Base-by-base conservation (phyloP, 2,113 vertebrate species). In the Sceloporus tristichus region DNA sequence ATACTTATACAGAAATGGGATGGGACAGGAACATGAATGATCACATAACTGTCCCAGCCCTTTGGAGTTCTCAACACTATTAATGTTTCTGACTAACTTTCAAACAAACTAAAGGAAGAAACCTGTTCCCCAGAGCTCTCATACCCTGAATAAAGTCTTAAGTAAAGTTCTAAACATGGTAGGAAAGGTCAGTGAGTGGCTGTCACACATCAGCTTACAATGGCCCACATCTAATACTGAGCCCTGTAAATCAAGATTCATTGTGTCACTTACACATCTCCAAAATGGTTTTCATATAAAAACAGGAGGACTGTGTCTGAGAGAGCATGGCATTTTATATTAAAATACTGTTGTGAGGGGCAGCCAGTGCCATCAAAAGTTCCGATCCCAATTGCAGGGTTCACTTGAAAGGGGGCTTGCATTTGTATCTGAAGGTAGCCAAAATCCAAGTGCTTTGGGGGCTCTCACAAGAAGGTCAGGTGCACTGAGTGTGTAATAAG, bases 401-500 rank as follows among this genome's bases (percentile, higher is more conserved):
- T 92, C 0, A 0, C 75, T 84, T 86, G 81, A 81, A 91, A 94
- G 86, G 86, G 81, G 27, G 4, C 82, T 94, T 90, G 71, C 88
- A 92, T 87, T 93, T 84, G 93, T 91, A 84, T 94, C 90, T 82
- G 86, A 94, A 89, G 89, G 89, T 94, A 92, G 92, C 93, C 94
- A 96, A 92, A 96, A 95, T 96, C 93, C 93, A 94, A 97, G 96
- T 95, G 94, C 96, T 96, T 95, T 95, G 93, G 76, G 79, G 71
- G 89, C 94, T 97, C 96, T 97, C 93, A 92, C 95, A 96, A 95
- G 97, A 98, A 98, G 98, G 98, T 99, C 98, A 98, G 97, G 96
- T 90, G 94, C 97, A 97, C 94, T 96, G 97, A 98, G 97, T 97
- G 97, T 97, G 97, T 98, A 98, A 98, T 98, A 97, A 98, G 97